Evolutionary conservation across 2,113 vertebrate genomes (phyloP).

Genomic region (Bolborhynchus lineola): DNA sequence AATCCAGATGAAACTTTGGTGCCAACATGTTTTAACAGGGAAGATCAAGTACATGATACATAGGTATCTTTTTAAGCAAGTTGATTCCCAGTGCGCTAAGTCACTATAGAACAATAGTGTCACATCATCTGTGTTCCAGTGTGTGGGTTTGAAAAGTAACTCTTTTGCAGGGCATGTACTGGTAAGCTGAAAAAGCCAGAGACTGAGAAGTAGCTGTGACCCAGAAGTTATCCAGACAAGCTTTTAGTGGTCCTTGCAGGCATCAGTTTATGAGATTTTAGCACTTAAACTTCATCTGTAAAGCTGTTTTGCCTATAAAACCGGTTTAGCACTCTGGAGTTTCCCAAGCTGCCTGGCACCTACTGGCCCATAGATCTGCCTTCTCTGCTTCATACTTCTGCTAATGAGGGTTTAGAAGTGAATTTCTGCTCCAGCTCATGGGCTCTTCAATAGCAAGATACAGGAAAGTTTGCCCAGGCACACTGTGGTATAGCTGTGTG

Average conservation of each 20-base stretch:
- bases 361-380: not conserved
- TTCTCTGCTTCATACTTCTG: not conserved
- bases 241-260: not conserved
- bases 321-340: not conserved
- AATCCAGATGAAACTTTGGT: not conserved
- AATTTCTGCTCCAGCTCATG: not conserved
- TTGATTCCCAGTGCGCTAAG: not conserved
- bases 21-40: not conserved
- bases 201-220: not conserved
- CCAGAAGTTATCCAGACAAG: not conserved
- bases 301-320: not conserved
- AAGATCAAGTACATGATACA: not conserved
- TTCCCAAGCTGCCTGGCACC: not conserved
- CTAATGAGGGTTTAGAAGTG: not conserved
- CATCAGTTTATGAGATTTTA: not conserved
- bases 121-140: not conserved
- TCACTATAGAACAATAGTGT: not conserved
- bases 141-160: not conserved
- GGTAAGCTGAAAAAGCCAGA: not conserved
- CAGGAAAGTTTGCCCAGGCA: not conserved
- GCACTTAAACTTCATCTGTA: not conserved
- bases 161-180: not conserved
- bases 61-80: rapidly evolving
- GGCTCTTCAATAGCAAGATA: not conserved
- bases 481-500: not conserved